Conservation (phyloP, 2,888 invertebrate genomes). For the Cactoblastis cactorum region DNA sequence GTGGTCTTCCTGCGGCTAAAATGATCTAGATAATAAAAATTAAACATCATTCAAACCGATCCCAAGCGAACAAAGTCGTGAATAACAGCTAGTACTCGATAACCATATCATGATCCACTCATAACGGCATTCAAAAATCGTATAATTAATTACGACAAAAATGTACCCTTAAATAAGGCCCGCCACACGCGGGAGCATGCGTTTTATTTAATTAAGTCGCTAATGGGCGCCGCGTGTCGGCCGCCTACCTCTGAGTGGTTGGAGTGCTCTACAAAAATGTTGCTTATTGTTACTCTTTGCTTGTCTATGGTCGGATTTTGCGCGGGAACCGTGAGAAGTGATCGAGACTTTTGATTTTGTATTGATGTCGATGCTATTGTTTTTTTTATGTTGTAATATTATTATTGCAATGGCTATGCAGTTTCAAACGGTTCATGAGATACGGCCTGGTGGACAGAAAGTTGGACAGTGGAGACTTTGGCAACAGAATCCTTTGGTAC, state of each 20-base stretch:
- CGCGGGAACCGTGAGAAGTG: conserved; percentile 4
- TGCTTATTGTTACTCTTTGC: conserved; percentile 1
- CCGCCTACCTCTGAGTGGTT: conserved; percentile 16
- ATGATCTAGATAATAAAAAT: too few species aligned
- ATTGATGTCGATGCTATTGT: background rate
- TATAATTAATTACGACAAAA: conserved; percentile 10
- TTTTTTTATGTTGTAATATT: background rate
- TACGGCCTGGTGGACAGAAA: too few species aligned
- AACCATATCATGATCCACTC: conserved; percentile 3
- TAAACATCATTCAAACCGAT: background rate
- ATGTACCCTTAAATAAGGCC: background rate
- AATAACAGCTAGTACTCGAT: background rate
- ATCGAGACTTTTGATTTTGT: conserved; percentile 6
- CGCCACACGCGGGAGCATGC: conserved; percentile 24
- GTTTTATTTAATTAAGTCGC: conserved; percentile 52
- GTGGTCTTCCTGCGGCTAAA: too few species aligned
- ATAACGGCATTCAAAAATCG: background rate
- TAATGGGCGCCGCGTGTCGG: conserved; percentile 51
- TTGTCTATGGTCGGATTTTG: conserved; percentile 7
- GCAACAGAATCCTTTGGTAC: too few species aligned
- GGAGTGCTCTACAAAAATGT: conserved; percentile 10
- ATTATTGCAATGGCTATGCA: background rate
- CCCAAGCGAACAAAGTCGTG: too few species aligned
- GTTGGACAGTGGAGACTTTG: too few species aligned
- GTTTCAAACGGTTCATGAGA: too few species aligned